Percentiles rank a stretch among this genome's conserved stretches.
phyloP scores from a whole-genome alignment of 2,888 invertebrate species.

The Meiosimyza platycephala region DNA sequence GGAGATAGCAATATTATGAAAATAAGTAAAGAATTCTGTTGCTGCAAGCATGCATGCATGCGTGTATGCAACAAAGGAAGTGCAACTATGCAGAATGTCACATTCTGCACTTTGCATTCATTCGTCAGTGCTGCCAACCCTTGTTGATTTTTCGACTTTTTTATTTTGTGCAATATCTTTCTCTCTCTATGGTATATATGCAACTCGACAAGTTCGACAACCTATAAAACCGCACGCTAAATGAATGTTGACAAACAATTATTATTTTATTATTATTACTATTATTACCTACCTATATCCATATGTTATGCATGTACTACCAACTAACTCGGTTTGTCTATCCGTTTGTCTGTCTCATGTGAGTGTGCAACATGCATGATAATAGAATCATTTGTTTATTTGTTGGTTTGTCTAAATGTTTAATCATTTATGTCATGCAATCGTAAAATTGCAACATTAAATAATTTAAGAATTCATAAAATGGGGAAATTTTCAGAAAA shows the following conservation, averaged over 20 bases:
- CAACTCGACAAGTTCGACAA: slow-evolving; percentile 28
- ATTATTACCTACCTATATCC: background rate
- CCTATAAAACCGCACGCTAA: slow-evolving; percentile 55
- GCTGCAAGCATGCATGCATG: background rate
- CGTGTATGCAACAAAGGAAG: too few species aligned
- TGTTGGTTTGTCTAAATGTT: slow-evolving; percentile 26
- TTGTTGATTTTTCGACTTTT: background rate
- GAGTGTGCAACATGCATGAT: slow-evolving; percentile 9
- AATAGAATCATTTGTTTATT: slow-evolving; percentile 30
- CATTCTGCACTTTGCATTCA: too few species aligned
- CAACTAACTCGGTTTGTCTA: background rate
- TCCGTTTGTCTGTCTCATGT: background rate
- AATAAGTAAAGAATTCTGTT: background rate
- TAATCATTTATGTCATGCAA: slow-evolving; percentile 35
- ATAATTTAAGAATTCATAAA: too few species aligned
- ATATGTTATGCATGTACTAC: background rate
- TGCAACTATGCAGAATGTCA: too few species aligned
- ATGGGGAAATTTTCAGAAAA: too few species aligned
- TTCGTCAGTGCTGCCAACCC: slow-evolving; percentile 3
- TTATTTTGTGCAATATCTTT: background rate
- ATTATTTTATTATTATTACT: slow-evolving; percentile 60
- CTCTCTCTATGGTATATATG: background rate
- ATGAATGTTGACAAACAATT: slow-evolving; percentile 63
- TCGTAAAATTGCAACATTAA: background rate
- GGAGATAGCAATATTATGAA: background rate